Base-by-base conservation (phyloP, 2,113 vertebrate genomes). In the Sylvia atricapilla region DNA sequence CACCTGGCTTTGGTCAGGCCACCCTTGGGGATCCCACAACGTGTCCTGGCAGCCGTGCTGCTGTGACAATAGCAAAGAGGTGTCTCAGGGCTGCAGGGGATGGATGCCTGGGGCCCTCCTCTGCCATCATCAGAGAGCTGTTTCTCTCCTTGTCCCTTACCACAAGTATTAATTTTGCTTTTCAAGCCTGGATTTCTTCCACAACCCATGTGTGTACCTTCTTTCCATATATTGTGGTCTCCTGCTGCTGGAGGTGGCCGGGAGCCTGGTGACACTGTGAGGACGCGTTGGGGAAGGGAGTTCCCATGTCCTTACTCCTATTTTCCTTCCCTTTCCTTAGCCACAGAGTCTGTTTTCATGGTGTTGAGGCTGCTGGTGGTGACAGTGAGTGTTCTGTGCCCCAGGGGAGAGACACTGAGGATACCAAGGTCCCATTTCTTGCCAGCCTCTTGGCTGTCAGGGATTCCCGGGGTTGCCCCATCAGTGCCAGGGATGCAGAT, bases 211-310 rank as follows among this genome's bases (percentile, higher is more conserved):
- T 19, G 37, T 24, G n/a, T 64, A 63, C 44, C 58, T 64, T 63
- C 28, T 63, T 91, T 55, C 56, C 0, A 0, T 17, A 0, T n/a
- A 0, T 9, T 2, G 1, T 49, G 10, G 4, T 69, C 31, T 49
- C 13, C 50, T 66, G 35, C 70, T 47, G 66, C 66, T 7, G 8
- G 60, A 21, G 87, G 52, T 49, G 78, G 37, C 46, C 0, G 0
- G 37, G 28, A 89, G 59, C 73, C 39, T 14, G 69, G 62, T 70
- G 78, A 18, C 55, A 19, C 74, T 1, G 2, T 5, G 73, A 37
- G 58, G 23, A 7, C 2, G 2, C 39, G 0, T 2, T 12, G 33
- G 39, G 27, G 53, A 37, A 43, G 47, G 60, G 25, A 75, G 8
- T 49, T 64, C 37, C 77, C 23, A 0, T 27, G 14, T 22, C n/a